A percentile compares a stretch with the other conserved stretches of the same genome.
Evolutionary conservation across 2,113 vertebrate species (phyloP).

Genomic region (Silurus glanis): DNA sequence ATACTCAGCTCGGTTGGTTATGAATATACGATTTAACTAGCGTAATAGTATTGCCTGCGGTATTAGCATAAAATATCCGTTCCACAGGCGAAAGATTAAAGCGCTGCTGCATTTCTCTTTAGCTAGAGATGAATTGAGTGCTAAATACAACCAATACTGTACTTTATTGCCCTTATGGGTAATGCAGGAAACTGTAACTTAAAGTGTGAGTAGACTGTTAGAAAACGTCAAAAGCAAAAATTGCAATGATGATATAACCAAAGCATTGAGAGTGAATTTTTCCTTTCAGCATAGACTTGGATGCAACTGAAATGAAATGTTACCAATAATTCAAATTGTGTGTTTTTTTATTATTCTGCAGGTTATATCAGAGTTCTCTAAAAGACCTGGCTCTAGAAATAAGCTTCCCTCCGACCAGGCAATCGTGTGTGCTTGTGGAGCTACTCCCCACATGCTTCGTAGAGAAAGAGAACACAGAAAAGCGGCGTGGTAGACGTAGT

Average conservation of each 20-base stretch:
- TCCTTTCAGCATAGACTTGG: not conserved
- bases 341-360: conserved; percentile 58
- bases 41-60: not conserved
- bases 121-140: not conserved
- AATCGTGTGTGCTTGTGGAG: conserved; percentile 74
- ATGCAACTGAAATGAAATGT: not conserved
- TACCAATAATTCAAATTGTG: not conserved
- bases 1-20: not conserved
- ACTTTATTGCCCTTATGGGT: not conserved
- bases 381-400: conserved; percentile 84
- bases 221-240: not conserved
- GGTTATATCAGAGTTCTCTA: conserved; percentile 80
- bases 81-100: not conserved
- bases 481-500: conserved; percentile 80
- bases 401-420: conserved; percentile 73
- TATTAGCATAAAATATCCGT: no score
- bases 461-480: conserved; percentile 89
- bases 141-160: not conserved
- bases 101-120: not conserved
- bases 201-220: not conserved
- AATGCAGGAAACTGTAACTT: not conserved
- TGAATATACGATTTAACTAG: not conserved
- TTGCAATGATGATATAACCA: not conserved
- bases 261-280: not conserved
- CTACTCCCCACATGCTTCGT: conserved; percentile 89